These are phyloP conservation scores for Nephrotoma guestfalica DNA, from an alignment of 2,888 invertebrate species.

Conservation along the genomic window DNA sequence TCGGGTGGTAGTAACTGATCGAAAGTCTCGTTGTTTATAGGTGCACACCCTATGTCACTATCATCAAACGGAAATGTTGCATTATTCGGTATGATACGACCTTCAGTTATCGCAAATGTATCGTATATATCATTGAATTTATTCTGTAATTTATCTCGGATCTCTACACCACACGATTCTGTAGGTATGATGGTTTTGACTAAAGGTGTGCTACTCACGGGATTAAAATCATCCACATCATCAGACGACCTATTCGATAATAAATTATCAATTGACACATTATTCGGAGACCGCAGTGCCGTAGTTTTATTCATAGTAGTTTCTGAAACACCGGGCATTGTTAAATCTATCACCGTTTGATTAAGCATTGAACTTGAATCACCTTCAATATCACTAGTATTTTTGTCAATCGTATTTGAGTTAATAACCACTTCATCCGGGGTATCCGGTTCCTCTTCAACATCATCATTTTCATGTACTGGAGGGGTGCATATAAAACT, in stretches of 20 bases:
- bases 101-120: background rate
- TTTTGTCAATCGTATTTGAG: background rate
- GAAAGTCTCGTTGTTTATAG: constrained; percentile 10
- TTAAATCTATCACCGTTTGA: background rate
- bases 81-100: background rate
- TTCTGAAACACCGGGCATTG: background rate
- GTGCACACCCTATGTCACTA: constrained; percentile 6
- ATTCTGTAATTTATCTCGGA: background rate
- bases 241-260: background rate
- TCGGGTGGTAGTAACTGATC: constrained; percentile 9
- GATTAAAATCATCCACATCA: background rate
- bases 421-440: background rate
- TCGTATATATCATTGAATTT: background rate
- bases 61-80: background rate
- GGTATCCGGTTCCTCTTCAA: background rate
- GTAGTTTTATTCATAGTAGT: background rate
- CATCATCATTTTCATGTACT: background rate
- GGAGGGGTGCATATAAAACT: background rate
- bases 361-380: background rate
- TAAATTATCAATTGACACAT: background rate
- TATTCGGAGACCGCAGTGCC: background rate
- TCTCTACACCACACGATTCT: background rate
- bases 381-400: background rate
- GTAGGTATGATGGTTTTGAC: background rate
- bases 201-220: constrained; percentile 2